phyloP scores from a whole-genome alignment of 2,797 vertebrate genomes.

The Graptemys geographica region DNA sequence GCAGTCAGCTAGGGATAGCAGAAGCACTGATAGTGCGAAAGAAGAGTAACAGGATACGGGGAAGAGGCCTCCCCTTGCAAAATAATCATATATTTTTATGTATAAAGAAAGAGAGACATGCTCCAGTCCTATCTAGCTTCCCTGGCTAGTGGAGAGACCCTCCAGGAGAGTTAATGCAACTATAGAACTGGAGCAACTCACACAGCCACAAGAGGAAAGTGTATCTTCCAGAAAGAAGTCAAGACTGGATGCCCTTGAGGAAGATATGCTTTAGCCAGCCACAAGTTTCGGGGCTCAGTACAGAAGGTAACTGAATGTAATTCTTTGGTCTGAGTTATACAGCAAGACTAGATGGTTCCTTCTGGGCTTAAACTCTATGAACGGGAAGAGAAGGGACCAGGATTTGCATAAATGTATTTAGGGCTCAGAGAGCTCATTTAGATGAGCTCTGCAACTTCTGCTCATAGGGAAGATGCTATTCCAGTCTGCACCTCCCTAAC shows the following conservation, averaged over 20 bases:
- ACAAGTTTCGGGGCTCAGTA: neutral
- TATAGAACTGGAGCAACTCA: neutral
- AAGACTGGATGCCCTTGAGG: neutral
- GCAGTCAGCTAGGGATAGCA: neutral
- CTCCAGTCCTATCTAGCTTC: neutral
- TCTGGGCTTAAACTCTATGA: neutral
- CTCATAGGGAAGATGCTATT: neutral
- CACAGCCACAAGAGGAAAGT: neutral
- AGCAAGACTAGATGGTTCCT: neutral
- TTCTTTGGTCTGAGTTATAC: neutral
- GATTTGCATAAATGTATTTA: neutral
- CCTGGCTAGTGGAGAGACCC: neutral
- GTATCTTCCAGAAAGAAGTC: neutral
- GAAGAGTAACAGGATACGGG: neutral
- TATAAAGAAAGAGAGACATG: neutral
- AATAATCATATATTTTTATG: neutral
- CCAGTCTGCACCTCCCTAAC: neutral
- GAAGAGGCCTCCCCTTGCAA: neutral
- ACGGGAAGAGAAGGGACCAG: neutral
- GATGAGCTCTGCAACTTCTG: neutral
- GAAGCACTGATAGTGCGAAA: neutral
- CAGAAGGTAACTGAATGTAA: neutral
- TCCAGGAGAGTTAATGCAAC: accelerated
- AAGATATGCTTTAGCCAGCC: neutral
- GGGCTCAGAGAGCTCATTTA: neutral